Conservation (phyloP, 2,113 vertebrate genomes). For the Bambusicola thoracicus region DNA sequence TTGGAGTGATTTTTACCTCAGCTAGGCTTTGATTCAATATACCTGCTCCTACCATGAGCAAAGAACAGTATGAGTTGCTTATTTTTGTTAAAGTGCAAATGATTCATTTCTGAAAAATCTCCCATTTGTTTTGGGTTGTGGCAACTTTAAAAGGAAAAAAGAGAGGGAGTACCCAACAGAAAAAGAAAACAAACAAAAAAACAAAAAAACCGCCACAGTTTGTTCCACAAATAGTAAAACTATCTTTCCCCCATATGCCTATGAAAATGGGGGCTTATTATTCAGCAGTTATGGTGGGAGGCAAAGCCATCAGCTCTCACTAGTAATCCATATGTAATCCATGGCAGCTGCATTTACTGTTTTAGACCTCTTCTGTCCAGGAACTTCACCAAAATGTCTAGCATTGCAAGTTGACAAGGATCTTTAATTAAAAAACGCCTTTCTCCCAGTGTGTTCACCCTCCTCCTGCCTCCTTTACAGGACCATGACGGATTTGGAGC, state of each 20-base stretch:
- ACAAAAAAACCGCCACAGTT: too few species aligned
- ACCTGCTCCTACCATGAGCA: not conserved
- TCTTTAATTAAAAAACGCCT: not conserved
- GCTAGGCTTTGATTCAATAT: not conserved
- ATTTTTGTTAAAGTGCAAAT: not conserved
- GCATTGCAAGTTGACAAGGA: not conserved
- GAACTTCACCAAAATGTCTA: not conserved
- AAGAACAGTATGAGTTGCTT: not conserved
- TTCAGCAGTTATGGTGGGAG: not conserved
- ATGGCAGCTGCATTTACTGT: not conserved
- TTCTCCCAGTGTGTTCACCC: not conserved
- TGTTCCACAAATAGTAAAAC: not conserved
- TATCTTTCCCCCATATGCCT: not conserved
- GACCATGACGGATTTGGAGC: not conserved
- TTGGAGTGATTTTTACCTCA: not conserved
- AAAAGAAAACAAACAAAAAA: not conserved
- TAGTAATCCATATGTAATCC: not conserved
- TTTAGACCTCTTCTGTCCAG: not conserved
- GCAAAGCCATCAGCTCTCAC: not conserved
- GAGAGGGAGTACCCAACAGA: not conserved
- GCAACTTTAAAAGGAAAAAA: not conserved
- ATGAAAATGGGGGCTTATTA: not conserved
- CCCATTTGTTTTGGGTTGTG: not conserved
- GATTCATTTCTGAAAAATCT: not conserved
- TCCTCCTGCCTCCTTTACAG: accelerated